Base-by-base conservation (phyloP, 2,113 vertebrate species). In the Martes martes region DNA sequence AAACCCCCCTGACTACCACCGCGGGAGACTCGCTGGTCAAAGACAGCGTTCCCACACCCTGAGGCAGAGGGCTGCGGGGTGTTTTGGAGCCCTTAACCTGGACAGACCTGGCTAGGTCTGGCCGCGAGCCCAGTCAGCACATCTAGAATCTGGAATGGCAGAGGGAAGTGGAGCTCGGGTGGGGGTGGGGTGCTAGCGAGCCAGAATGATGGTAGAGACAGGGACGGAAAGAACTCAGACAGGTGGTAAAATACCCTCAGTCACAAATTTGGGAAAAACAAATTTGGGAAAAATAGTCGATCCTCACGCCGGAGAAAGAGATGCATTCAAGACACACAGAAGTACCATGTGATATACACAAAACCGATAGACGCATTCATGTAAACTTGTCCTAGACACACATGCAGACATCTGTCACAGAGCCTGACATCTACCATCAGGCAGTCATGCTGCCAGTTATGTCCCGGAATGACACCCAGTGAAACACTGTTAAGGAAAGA, bases 401-500 rank as follows among this genome's bases (percentile, higher is more conserved):
- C 31, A 89, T 11, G 71, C n/a, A 92, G 59, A 84, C 26, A 85
- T 28, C 33, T 63, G 26, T 93, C 33, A 95, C 19, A 67, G 7
- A 90, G 59, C 65, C 47, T 57, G 76, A 55, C 19, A 69, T 61
- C 24, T 42, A 86, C 91, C 67, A 28, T 78, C 39, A 67, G 59
- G 82, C 45, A 71, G 76, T 76, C 94, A 96, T 52, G 42, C 52
- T 91, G 31, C 82, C 86, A 81, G 14, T 88, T 76, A 81, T 73
- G 84, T 74, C 57, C 79, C 63, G 82, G 89, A 91, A 90, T 92
- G 83, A 94, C 89, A 95, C 61, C 23, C 28, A 80, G 42, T 79
- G 50, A 92, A 36, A 73, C 15, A 81, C 21, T 52, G n/a, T 52
- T 91, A 84, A 59, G 91, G 42, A 67, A 93, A 78, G 45, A 63